Base-by-base conservation (phyloP, 2,797 vertebrate species). In the Mormyrus proboscirostris region DNA sequence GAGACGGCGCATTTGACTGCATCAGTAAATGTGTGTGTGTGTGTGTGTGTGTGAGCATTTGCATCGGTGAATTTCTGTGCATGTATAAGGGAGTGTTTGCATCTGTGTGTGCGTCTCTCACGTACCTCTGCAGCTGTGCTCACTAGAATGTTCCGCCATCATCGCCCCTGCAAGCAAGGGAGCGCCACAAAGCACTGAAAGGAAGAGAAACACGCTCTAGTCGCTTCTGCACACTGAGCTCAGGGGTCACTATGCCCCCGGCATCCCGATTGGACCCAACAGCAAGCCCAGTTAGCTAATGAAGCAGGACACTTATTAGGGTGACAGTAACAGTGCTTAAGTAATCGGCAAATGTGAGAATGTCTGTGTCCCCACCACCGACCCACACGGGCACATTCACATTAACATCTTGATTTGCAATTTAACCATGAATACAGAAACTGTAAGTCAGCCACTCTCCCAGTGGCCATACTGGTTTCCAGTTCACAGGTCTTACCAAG, bases 171-270 rank as follows among this genome's bases (percentile, higher is more conserved):
- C 6, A 51, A 33, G 50, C 49, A 12, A 38, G 51, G 84, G 84
- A 53, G 50, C 9, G 8, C 38, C 4, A 8, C 50, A 55, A 53
- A 83, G 92, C 93, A 49, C 84, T 86, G 49, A n/a, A 12, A 55
- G 50, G 12, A 51, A 55, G 22, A 25, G 49, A 38, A 86, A 86
- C 4, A 38, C 25, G 25, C 10, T 55, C 19, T 6, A 8, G 25
- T 55, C 51, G 41, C 25, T 62, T 44, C 55, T 87, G 16, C 69
- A 7, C 22, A 62, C n/a, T 19, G 6, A n/a, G 29, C 14, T 25
- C 33, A 4, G 33, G 38, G 86, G 53, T 87, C 55, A 59, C 38
- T 87, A 16, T 62, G 51, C 53, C 86, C 33, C 55, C 38, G 19
- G 86, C n/a, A 1, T 38, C 22, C 49, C n/a, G 84, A 55, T 55